Evolutionary conservation across 2,888 invertebrate genomes (phyloP).

Genomic region (Drosophila longiperda): DNA sequence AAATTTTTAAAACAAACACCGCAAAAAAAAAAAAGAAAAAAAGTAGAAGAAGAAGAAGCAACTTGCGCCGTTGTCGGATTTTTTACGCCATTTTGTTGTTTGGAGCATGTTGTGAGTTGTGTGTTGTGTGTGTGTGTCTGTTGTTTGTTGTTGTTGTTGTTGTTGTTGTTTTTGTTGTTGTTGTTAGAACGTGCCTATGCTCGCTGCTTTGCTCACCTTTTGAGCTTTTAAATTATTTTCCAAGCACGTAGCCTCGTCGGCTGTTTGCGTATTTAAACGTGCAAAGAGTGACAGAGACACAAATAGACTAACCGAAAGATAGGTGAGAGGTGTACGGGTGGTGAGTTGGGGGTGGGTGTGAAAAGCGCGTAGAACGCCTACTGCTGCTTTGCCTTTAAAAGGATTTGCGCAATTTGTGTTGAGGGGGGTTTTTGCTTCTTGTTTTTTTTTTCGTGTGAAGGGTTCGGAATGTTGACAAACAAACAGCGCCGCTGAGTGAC

Average conservation of each 20-base stretch:
- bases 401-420: slow-evolving; percentile 82
- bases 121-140: neutral
- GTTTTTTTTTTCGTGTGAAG: slow-evolving; percentile 45
- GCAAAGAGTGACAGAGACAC: slow-evolving; percentile 25
- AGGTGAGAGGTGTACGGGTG: too few species aligned
- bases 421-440: neutral
- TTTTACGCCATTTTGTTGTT: slow-evolving; percentile 74
- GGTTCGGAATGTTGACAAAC: slow-evolving; percentile 71
- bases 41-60: neutral
- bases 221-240: slow-evolving; percentile 83
- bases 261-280: slow-evolving; percentile 80
- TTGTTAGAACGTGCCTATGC: slow-evolving; percentile 77
- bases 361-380: slow-evolving; percentile 57
- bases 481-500: slow-evolving; percentile 77
- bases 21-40: slow-evolving; percentile 18
- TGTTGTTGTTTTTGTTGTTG: slow-evolving; percentile 34
- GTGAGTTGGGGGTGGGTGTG: slow-evolving; percentile 7
- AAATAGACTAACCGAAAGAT: neutral
- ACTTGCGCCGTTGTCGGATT: slow-evolving; percentile 39
- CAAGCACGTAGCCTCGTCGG: slow-evolving; percentile 80
- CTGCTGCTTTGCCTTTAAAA: slow-evolving; percentile 73
- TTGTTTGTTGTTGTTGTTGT: slow-evolving; percentile 21
- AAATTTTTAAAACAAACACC: slow-evolving; percentile 80
- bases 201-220: slow-evolving; percentile 80
- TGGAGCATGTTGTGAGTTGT: slow-evolving; percentile 25